A percentile compares a stretch with the other conserved stretches of the same genome.
Evolutionary conservation across 2,113 vertebrate species (phyloP).

Genomic region (Zonotrichia leucophrys): DNA sequence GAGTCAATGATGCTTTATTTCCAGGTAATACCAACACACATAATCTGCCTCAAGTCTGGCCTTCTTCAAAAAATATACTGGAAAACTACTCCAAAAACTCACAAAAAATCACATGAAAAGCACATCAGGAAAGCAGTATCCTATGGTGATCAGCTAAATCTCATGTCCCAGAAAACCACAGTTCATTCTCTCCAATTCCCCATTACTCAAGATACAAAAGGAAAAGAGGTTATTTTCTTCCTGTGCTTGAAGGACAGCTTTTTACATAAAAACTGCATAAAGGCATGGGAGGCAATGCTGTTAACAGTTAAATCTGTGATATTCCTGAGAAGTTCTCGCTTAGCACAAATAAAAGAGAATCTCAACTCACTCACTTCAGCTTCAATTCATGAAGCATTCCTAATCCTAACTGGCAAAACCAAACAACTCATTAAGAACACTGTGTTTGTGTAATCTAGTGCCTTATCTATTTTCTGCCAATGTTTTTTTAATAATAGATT

Average conservation of each 20-base stretch:
- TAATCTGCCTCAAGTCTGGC: background rate
- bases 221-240: background rate
- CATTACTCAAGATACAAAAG: background rate
- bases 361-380: background rate
- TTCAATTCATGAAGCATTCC: background rate
- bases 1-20: background rate
- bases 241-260: background rate
- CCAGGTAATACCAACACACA: background rate
- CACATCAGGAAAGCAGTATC: background rate
- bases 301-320: background rate
- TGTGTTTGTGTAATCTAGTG: background rate
- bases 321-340: background rate
- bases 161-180: constrained; percentile 13
- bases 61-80: background rate
- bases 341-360: background rate
- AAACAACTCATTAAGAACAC: background rate
- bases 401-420: background rate
- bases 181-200: background rate
- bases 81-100: background rate
- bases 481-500: background rate
- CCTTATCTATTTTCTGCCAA: background rate
- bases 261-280: constrained; percentile 35
- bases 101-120: background rate
- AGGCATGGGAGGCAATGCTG: background rate
- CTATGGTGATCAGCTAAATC: background rate